Conservation (phyloP, 2,888 invertebrate genomes). For the Stegana nigrithorax region DNA sequence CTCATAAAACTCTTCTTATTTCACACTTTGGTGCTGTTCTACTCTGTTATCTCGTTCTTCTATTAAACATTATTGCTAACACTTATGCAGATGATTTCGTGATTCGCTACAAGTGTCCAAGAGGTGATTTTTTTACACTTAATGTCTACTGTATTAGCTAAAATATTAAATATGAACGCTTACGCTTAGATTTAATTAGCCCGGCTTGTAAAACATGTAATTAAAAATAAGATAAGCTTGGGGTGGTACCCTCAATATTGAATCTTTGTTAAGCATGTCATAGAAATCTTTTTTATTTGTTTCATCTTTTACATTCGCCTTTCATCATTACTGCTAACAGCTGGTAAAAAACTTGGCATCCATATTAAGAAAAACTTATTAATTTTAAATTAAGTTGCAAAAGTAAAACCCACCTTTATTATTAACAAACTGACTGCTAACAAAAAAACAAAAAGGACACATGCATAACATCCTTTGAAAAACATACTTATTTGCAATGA, state of each 20-base stretch:
- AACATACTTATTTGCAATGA: too few relatives aligned
- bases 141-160: background rate
- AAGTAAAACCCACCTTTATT: too few relatives aligned
- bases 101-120: slow-evolving; percentile 90
- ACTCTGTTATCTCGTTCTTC: too few relatives aligned
- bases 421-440: too few relatives aligned
- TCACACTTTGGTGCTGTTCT: too few relatives aligned
- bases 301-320: too few relatives aligned
- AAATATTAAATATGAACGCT: slow-evolving; percentile 26
- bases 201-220: slow-evolving; percentile 3
- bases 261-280: too few relatives aligned
- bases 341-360: background rate
- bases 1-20: too few relatives aligned
- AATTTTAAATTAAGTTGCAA: background rate
- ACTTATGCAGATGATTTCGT: slow-evolving; percentile 88
- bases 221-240: too few relatives aligned
- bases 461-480: too few relatives aligned
- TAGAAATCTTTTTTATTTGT: background rate
- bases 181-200: background rate
- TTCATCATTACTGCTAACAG: background rate
- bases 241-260: too few relatives aligned
- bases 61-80: slow-evolving; percentile 16
- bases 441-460: background rate
- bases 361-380: background rate
- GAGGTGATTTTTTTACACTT: slow-evolving; percentile 75